Conservation (phyloP, 2,113 vertebrate species). For the Cheilinus undulatus region DNA sequence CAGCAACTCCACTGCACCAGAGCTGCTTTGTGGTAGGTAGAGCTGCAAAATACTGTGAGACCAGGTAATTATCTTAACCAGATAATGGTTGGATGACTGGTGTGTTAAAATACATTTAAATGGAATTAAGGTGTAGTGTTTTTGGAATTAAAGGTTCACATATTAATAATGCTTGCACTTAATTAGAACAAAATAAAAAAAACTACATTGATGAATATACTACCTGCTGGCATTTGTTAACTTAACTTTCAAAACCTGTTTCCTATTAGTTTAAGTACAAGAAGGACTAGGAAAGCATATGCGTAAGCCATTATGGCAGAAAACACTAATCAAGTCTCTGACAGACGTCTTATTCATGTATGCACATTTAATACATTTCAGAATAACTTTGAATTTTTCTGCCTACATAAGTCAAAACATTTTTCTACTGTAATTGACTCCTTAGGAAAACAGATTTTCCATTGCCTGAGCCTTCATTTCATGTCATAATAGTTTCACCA, state of each 20-base stretch:
- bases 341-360: slow-evolving; percentile 4
- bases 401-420: slow-evolving; percentile 12
- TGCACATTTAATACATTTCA: slow-evolving; percentile 27
- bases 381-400: background rate
- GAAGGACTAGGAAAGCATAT: slow-evolving; percentile 3
- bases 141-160: background rate
- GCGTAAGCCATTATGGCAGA: slow-evolving; percentile 8
- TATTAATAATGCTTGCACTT: background rate
- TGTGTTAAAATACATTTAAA: background rate
- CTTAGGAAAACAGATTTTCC: background rate
- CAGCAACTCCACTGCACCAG: background rate
- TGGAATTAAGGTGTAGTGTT: background rate
- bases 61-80: background rate
- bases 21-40: background rate
- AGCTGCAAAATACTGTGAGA: background rate
- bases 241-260: slow-evolving; percentile 23
- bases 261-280: background rate
- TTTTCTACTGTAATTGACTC: slow-evolving; percentile 9
- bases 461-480: background rate
- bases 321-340: slow-evolving; percentile 13
- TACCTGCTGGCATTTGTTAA: background rate
- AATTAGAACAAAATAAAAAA: background rate
- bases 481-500: slow-evolving; percentile 12
- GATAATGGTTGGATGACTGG: background rate
- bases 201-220: background rate